Conservation (phyloP, 1,140 invertebrate genomes). For the Chlorops oryzae region DNA sequence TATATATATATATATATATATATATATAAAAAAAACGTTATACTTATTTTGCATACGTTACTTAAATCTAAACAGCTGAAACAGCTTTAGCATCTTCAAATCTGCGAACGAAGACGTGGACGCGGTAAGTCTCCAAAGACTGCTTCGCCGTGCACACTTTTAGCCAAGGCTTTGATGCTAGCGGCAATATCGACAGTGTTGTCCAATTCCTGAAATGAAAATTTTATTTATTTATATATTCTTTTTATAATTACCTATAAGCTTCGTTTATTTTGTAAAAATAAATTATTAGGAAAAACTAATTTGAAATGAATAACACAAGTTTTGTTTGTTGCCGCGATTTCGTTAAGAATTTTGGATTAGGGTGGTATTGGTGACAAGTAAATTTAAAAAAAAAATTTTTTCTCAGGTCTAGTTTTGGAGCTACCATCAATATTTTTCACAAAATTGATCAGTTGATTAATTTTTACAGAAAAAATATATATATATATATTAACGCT, state of each 20-base stretch:
- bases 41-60: neutral
- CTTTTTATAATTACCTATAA: neutral
- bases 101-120: constrained; percentile 72
- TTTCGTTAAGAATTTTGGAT: no score
- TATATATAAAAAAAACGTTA: constrained; percentile 21
- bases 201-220: constrained; percentile 27
- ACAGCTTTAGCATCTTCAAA: constrained; percentile 53
- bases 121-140: constrained; percentile 79
- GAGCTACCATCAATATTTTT: no score
- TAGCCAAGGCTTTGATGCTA: constrained; percentile 77
- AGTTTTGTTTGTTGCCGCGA: no score
- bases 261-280: no score
- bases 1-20: neutral
- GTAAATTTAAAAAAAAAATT: no score
- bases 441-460: no score
- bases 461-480: no score
- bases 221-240: neutral
- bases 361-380: no score
- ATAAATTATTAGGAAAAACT: no score
- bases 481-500: no score
- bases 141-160: constrained; percentile 75
- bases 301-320: neutral
- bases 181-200: constrained; percentile 67
- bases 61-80: neutral
- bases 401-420: no score